Conservation (phyloP, 2,888 invertebrate species). For the Lordiphosa andalusiaca region DNA sequence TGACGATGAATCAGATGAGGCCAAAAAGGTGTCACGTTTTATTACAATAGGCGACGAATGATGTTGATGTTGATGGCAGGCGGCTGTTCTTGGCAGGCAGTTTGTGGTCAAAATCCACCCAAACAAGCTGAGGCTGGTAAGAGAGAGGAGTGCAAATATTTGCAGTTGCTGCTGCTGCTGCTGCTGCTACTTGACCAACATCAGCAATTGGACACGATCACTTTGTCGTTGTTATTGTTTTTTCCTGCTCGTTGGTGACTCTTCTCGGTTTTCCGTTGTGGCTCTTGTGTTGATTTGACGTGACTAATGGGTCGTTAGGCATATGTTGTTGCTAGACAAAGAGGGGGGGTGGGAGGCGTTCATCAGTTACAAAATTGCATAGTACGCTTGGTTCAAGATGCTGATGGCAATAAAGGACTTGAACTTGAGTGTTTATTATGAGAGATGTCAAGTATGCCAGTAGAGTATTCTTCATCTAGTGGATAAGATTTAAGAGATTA, state of each 20-base stretch:
- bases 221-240: constrained; percentile 55
- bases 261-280: constrained; percentile 11
- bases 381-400: constrained; percentile 25
- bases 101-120: constrained; percentile 10
- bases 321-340: constrained; percentile 22
- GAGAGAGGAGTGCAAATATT: constrained; percentile 55
- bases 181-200: constrained; percentile 27
- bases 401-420: constrained; percentile 23
- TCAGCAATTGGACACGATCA: constrained; percentile 71
- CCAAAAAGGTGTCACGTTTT: constrained; percentile 29
- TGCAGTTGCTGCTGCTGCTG: constrained; percentile 37
- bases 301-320: constrained; percentile 66
- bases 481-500: neutral
- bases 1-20: constrained; percentile 13
- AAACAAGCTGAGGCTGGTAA: neutral
- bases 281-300: constrained; percentile 63
- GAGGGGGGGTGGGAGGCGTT: neutral
- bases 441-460: constrained; percentile 22
- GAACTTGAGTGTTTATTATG: constrained; percentile 18
- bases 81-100: constrained; percentile 9
- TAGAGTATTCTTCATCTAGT: too few species aligned
- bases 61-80: neutral
- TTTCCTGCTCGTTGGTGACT: constrained; percentile 12
- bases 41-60: constrained; percentile 39
- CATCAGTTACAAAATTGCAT: constrained; percentile 53